These are phyloP conservation scores for Dendroctonus valens DNA, from an alignment of 1,140 invertebrate genomes.

Conservation along the genomic window DNA sequence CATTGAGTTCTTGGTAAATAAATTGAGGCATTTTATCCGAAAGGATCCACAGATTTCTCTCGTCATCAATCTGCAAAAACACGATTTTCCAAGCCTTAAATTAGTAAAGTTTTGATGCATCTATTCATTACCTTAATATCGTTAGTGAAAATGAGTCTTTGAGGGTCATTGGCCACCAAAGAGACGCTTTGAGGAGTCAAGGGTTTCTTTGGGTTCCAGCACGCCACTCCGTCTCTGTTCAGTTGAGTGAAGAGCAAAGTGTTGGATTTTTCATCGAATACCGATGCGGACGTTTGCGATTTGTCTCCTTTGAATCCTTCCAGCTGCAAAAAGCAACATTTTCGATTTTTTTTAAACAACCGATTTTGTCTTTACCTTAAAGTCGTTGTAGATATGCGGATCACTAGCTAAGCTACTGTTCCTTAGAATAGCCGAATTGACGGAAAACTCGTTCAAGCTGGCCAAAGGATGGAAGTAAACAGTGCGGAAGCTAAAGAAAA, in stretches of 20 bases:
- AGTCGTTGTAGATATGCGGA: constrained; percentile 43
- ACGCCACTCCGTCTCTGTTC: constrained; percentile 65
- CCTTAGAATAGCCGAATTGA: constrained; percentile 66
- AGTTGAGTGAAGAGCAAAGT: constrained; percentile 67
- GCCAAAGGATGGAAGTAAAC: constrained; percentile 75
- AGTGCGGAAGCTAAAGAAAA: constrained; percentile 54
- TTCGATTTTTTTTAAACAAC: constrained; percentile 3
- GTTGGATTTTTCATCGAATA: constrained; percentile 56
- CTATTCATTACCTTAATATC: constrained; percentile 62
- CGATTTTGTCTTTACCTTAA: constrained; percentile 38
- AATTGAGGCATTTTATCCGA: constrained; percentile 66
- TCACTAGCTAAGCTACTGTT: constrained; percentile 60
- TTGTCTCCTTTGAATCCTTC: constrained; percentile 60
- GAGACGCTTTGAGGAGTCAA: constrained; percentile 59
- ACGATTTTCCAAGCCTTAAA: not conserved
- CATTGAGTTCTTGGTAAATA: constrained; percentile 58
- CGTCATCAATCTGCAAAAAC: constrained; percentile 53
- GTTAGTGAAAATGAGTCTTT: constrained; percentile 67
- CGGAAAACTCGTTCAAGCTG: constrained; percentile 71
- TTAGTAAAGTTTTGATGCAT: not conserved
- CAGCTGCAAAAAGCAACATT: constrained; percentile 49
- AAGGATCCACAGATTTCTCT: constrained; percentile 64
- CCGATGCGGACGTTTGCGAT: constrained; percentile 63
- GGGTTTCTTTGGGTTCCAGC: constrained; percentile 65
- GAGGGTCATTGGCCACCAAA: constrained; percentile 57